These are phyloP conservation scores for Hyperoplus lanceolatus DNA, from an alignment of 2,797 vertebrate species.

Conservation along the genomic window DNA sequence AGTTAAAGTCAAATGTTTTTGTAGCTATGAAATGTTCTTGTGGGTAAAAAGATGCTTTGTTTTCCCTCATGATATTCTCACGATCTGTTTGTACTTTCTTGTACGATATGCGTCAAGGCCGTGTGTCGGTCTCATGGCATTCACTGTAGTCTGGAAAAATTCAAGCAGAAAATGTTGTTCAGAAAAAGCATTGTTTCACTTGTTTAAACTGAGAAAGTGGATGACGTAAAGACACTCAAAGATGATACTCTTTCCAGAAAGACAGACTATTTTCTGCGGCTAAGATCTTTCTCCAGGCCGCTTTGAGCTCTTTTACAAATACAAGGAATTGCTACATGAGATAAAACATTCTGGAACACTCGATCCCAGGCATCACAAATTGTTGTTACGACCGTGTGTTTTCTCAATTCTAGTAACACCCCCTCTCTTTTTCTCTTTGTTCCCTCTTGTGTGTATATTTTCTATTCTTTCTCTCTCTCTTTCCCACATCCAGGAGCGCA, in stretches of 20 bases:
- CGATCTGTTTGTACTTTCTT: background rate
- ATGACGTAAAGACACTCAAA: background rate
- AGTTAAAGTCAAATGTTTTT: background rate
- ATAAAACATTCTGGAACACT: background rate
- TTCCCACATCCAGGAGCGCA: constrained; percentile 85
- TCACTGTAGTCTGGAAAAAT: background rate
- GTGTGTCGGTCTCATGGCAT: background rate
- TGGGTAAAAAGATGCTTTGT: background rate
- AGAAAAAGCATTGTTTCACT: background rate
- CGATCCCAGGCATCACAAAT: background rate
- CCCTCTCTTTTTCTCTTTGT: background rate
- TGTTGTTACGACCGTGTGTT: background rate
- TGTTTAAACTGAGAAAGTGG: background rate
- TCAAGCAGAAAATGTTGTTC: constrained; percentile 8
- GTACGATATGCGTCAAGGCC: background rate
- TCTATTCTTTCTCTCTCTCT: constrained; percentile 1
- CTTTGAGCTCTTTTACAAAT: background rate
- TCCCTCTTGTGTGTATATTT: background rate
- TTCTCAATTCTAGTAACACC: background rate
- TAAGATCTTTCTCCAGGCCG: background rate
- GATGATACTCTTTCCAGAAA: background rate
- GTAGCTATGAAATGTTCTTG: background rate
- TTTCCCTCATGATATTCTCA: background rate
- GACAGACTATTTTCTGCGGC: background rate
- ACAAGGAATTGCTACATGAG: background rate